phyloP scores from a whole-genome alignment of 1,140 invertebrate genomes.

The Ridgeia piscesae region DNA sequence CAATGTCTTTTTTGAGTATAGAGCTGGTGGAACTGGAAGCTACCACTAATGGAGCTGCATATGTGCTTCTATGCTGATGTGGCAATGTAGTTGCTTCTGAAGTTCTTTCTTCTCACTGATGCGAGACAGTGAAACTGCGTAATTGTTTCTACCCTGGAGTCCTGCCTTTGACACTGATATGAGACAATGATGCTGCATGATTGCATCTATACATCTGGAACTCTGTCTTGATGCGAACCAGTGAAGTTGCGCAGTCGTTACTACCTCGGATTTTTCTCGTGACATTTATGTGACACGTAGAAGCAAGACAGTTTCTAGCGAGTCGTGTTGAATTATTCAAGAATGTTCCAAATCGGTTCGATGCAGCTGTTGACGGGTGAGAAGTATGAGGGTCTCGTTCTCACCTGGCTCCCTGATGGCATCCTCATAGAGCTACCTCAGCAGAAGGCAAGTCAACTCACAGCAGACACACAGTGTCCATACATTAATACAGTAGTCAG shows the following conservation, averaged over 20 bases:
- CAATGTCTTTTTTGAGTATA: background rate
- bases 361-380: slow-evolving; percentile 41
- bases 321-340: background rate
- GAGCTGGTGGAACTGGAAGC: too few species aligned
- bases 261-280: background rate
- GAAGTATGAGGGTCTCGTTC: slow-evolving; percentile 38
- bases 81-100: too few species aligned
- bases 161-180: background rate
- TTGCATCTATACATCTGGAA: background rate
- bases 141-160: too few species aligned
- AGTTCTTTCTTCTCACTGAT: background rate
- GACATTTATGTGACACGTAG: too few species aligned
- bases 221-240: background rate
- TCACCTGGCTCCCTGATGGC: slow-evolving; percentile 50
- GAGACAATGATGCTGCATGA: background rate
- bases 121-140: background rate
- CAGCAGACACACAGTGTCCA: too few species aligned
- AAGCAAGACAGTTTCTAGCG: too few species aligned
- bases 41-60: background rate
- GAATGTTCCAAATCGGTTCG: slow-evolving; percentile 42
- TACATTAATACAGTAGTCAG: too few species aligned
- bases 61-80: background rate
- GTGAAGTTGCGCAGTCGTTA: background rate
- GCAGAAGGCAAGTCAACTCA: slow-evolving; percentile 41
- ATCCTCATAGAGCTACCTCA: slow-evolving; percentile 44